phyloP scores from a whole-genome alignment of 2,888 invertebrate species.

The Sinopyrophorus schimmeli region DNA sequence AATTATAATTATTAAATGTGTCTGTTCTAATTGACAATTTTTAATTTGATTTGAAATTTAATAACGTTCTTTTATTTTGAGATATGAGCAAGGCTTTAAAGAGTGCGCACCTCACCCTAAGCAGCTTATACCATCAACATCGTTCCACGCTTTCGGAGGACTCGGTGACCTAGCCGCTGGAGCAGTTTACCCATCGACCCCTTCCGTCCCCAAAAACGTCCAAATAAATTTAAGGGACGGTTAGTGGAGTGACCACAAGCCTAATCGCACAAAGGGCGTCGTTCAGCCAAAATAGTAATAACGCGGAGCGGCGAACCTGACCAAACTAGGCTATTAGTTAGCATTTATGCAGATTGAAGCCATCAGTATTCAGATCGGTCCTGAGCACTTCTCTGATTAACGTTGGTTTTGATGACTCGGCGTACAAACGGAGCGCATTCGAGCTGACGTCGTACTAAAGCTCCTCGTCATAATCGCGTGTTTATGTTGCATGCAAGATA shows the following conservation, averaged over 20 bases:
- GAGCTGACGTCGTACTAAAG: slow-evolving; percentile 34
- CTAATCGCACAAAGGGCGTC: background rate
- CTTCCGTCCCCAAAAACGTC: too few relatives aligned
- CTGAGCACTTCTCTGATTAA: slow-evolving; percentile 47
- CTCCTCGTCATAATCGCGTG: slow-evolving; percentile 35
- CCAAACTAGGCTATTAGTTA: slow-evolving; percentile 37
- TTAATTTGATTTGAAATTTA: too few relatives aligned
- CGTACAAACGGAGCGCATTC: slow-evolving; percentile 36
- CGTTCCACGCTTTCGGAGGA: too few relatives aligned
- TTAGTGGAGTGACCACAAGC: background rate
- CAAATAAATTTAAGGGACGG: too few relatives aligned
- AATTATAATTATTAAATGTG: too few relatives aligned
- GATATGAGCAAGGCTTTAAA: too few relatives aligned
- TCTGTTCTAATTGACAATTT: too few relatives aligned
- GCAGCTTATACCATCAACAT: too few relatives aligned
- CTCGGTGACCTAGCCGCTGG: too few relatives aligned
- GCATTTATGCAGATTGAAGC: slow-evolving; percentile 45
- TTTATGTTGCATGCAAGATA: slow-evolving; percentile 35
- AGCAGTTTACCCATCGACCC: too few relatives aligned
- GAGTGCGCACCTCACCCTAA: too few relatives aligned
- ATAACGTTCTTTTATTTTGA: too few relatives aligned
- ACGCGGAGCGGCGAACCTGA: slow-evolving; percentile 2
- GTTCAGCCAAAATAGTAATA: slow-evolving; percentile 1
- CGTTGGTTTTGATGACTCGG: slow-evolving; percentile 42
- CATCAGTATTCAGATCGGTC: slow-evolving; percentile 47